Base-by-base conservation (phyloP, 1,140 invertebrate species). In the Mylabris phalerata region DNA sequence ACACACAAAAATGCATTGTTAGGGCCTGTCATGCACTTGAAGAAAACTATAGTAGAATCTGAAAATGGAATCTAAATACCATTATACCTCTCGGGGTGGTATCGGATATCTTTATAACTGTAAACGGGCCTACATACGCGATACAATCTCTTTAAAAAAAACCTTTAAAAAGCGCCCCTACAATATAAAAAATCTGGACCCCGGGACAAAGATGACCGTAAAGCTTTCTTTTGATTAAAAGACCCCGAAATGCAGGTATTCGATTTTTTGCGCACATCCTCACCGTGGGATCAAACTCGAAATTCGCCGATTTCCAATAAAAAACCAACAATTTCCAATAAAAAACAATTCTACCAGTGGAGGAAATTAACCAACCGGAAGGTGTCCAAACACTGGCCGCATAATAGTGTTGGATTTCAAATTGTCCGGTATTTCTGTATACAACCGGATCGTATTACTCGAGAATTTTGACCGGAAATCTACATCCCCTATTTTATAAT, bases 61-160 rank as follows among this genome's bases (percentile, higher is more conserved):
- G 41, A 40, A 32, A 41, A 48, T 38, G 44, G 55, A 51, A 64
- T 64, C 63, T 62, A 62, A 64, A 59, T 51, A 60, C 61, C 57
- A 62, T 62, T 62, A 62, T 62, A 58, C 25, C 39, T 50, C 48
- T 27, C 50, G 43, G 42, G 54, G 60, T 60, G 60, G 63, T 65
- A 65, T 65, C 63, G 49, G 51, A 65, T 65, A 60, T 62, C 62
- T 51, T 48, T n/a, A 11, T 65, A 65, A 65, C 63, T 65, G 63
- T 65, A 65, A 60, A 64, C 59, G 50, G 49, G 62, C 48, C 59
- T 59, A 65, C 32, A 55, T 48, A 39, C 51, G 41, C 11, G 63
- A 65, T 65, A 59, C 32, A 57, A 65, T 65, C 63, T 65, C 3
- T 4, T 4, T 2, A 32, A 7, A 32, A 32, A 32, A 32, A 32